Conservation (phyloP, 2,113 vertebrate genomes). For the Mormyrus lacerda region DNA sequence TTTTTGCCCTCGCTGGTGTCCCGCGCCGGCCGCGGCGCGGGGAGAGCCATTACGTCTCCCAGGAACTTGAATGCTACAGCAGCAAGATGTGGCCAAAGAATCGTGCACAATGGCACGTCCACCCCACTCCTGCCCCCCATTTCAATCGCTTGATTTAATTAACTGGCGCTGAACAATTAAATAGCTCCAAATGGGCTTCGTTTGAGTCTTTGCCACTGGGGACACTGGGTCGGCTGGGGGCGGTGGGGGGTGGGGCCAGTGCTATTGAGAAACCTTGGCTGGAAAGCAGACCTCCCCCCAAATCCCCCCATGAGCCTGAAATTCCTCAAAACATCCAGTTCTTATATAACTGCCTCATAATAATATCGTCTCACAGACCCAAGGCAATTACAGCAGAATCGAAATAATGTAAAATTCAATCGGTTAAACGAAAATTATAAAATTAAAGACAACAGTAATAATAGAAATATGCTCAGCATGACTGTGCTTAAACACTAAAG, state of each 20-base stretch:
- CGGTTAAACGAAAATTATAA: neutral
- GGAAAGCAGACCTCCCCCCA: neutral
- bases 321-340: neutral
- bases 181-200: conserved; percentile 3
- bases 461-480: neutral
- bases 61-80: neutral
- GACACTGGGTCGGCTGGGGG: neutral
- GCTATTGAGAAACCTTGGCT: neutral
- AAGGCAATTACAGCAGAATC: neutral
- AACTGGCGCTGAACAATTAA: conserved; percentile 13
- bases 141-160: conserved; percentile 14
- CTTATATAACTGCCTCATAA: conserved; percentile 3
- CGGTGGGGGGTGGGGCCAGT: neutral
- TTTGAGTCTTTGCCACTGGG: neutral
- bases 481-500: neutral
- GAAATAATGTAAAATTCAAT: neutral
- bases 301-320: neutral
- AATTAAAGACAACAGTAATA: neutral
- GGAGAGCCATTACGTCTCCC: neutral
- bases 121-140: neutral
- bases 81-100: neutral
- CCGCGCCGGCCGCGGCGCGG: neutral
- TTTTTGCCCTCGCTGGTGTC: neutral
- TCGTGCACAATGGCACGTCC: neutral
- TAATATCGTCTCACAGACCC: neutral